Percentiles rank a stretch among this genome's conserved stretches.
Conservation (phyloP, 2,888 invertebrate genomes). For the Rhodophaea formosa region DNA sequence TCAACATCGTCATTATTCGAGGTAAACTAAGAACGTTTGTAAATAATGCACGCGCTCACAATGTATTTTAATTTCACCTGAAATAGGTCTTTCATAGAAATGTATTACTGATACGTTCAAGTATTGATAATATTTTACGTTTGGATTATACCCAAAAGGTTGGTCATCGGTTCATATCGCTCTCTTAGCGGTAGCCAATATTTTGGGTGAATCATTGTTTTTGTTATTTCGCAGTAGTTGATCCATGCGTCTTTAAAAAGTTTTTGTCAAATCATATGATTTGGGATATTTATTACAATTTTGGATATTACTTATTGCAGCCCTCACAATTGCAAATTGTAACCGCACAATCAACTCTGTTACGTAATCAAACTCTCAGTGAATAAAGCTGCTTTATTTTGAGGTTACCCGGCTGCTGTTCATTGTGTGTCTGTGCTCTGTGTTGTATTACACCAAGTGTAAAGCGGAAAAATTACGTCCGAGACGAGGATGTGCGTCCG, state of each 20-base stretch:
- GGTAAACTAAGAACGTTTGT: constrained; percentile 18
- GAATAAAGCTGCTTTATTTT: constrained; percentile 56
- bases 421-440: constrained; percentile 44
- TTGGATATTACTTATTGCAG: constrained; percentile 5
- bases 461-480: constrained; percentile 62
- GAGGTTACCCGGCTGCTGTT: constrained; percentile 48
- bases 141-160: constrained; percentile 4
- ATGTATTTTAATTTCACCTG: constrained; percentile 10
- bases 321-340: constrained; percentile 23
- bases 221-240: neutral
- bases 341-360: constrained; percentile 48
- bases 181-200: neutral
- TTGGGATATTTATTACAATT: neutral
- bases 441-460: constrained; percentile 44
- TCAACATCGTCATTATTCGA: constrained; percentile 38
- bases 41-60: constrained; percentile 12
- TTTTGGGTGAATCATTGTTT: constrained; percentile 4
- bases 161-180: neutral
- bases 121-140: constrained; percentile 2
- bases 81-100: neutral
- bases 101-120: neutral
- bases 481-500: constrained; percentile 71
- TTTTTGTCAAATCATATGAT: too few relatives aligned
- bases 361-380: constrained; percentile 57
- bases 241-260: neutral